These are phyloP conservation scores for Parus major DNA, from an alignment of 2,113 vertebrate species.

Conservation along the genomic window DNA sequence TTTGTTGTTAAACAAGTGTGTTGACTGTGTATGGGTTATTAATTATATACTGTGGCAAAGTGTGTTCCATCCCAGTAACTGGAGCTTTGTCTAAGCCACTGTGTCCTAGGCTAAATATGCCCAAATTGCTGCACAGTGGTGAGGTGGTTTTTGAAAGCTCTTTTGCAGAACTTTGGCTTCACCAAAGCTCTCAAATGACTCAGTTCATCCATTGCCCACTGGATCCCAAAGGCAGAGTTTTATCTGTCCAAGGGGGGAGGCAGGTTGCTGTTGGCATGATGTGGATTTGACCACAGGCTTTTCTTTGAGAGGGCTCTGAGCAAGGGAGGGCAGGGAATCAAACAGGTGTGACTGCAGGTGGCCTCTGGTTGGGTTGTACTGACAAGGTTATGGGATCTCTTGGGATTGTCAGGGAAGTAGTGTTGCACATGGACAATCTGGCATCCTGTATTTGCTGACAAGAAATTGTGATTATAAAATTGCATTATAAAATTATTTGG, in stretches of 20 bases:
- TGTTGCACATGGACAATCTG: background rate
- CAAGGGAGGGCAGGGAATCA: background rate
- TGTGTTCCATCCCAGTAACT: background rate
- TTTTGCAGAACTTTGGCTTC: background rate
- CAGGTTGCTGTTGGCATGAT: background rate
- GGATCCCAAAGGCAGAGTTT: background rate
- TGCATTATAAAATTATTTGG: background rate
- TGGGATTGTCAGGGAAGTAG: background rate
- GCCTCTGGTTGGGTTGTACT: background rate
- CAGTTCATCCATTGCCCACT: background rate
- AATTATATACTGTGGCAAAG: background rate
- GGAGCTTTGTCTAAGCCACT: background rate
- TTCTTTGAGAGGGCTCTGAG: background rate
- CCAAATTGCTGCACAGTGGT: background rate
- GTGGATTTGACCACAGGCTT: background rate
- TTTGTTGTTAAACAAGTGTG: slow-evolving; percentile 30
- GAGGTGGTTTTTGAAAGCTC: background rate
- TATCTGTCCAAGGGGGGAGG: background rate
- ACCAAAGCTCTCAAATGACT: background rate
- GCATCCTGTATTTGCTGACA: background rate
- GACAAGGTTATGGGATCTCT: background rate
- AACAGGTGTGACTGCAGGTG: background rate
- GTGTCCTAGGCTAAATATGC: background rate
- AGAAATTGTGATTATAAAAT: background rate
- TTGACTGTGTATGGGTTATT: slow-evolving; percentile 21